phyloP scores from a whole-genome alignment of 2,113 vertebrate species.

The Corythoichthys intestinalis region DNA sequence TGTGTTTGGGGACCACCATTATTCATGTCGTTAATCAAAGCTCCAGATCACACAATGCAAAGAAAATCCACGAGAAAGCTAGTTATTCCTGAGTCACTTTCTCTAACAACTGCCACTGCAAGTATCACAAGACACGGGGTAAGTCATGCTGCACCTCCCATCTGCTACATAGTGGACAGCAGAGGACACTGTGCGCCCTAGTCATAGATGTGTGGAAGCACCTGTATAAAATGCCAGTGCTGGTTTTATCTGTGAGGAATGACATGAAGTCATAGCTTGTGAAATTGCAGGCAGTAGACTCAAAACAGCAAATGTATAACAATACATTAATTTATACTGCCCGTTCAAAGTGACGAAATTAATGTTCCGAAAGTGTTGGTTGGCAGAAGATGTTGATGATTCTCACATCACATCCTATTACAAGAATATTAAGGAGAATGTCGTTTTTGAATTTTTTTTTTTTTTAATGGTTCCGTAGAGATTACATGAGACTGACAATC shows the following conservation, averaged over 20 bases:
- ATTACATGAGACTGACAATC: too few relatives aligned
- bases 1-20: too few relatives aligned
- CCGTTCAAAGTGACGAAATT: too few relatives aligned
- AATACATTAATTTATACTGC: too few relatives aligned
- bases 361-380: neutral
- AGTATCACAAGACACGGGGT: conserved; percentile 1
- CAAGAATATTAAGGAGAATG: neutral
- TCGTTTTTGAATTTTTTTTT: neutral
- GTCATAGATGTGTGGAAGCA: neutral
- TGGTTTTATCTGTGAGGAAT: neutral
- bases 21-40: too few relatives aligned
- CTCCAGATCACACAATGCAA: too few relatives aligned
- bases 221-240: neutral
- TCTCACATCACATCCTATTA: neutral
- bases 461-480: too few relatives aligned
- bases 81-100: neutral
- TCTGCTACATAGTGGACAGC: neutral
- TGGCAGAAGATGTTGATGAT: neutral
- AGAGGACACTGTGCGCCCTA: neutral
- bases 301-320: neutral
- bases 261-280: neutral
- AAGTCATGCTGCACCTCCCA: neutral
- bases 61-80: too few relatives aligned
- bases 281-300: neutral
- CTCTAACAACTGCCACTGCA: neutral